Conservation (phyloP, 1,140 invertebrate species). For the Theocolax elegans region DNA sequence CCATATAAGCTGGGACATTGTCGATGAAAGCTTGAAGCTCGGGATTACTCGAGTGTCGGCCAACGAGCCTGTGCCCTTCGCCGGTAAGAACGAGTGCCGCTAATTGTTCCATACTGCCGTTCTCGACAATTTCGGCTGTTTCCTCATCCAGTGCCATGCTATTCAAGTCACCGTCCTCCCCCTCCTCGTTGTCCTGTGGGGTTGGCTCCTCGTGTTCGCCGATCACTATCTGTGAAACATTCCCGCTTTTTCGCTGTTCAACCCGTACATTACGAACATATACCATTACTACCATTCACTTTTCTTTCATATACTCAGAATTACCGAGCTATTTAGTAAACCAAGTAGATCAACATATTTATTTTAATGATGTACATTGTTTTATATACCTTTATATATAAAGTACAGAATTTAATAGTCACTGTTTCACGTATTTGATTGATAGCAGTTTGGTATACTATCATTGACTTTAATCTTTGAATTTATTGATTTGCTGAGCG, state of each 20-base stretch:
- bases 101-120: conserved; percentile 88
- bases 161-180: conserved; percentile 44
- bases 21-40: conserved; percentile 91
- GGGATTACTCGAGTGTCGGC: conserved; percentile 77
- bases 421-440: too few species aligned
- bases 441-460: too few species aligned
- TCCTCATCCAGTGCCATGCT: conserved; percentile 67
- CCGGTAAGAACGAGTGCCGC: conserved; percentile 89
- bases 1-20: conserved; percentile 91
- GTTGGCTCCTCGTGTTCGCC: conserved; percentile 66
- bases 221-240: conserved; percentile 16
- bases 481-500: too few species aligned
- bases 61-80: conserved; percentile 82
- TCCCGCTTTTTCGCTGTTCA: neutral
- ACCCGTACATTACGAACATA: neutral
- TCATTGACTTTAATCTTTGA: too few species aligned
- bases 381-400: too few species aligned
- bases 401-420: too few species aligned
- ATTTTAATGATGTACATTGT: too few species aligned
- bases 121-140: conserved; percentile 74
- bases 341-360: too few species aligned
- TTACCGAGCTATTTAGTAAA: too few species aligned
- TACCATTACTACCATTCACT: too few species aligned
- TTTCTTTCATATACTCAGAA: too few species aligned
- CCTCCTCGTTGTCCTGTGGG: conserved; percentile 54